phyloP scores from a whole-genome alignment of 2,113 vertebrate genomes.

The Cyanoderma ruficeps region DNA sequence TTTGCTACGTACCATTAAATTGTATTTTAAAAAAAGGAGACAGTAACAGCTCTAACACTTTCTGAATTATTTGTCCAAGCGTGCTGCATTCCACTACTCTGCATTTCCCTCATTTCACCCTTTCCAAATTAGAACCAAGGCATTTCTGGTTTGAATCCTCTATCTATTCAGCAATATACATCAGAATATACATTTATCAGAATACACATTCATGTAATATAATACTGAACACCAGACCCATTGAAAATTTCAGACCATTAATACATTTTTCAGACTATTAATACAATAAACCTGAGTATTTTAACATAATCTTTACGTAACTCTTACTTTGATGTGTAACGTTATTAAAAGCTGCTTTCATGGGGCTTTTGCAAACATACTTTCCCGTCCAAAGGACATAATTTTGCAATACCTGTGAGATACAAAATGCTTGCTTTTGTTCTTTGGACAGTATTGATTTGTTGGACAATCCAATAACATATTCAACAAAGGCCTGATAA shows the following conservation, averaged over 20 bases:
- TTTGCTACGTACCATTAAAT: not conserved
- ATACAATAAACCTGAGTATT: not conserved
- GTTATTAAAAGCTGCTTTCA: not conserved
- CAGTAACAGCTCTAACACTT: not conserved
- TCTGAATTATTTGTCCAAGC: not conserved
- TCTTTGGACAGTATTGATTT: conserved; percentile 24
- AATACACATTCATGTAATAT: not conserved
- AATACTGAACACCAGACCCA: not conserved
- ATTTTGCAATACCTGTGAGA: not conserved
- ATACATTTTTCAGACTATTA: not conserved
- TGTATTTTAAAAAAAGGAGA: not conserved
- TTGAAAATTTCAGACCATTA: not conserved
- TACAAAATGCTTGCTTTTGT: not conserved
- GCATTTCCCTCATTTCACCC: not conserved
- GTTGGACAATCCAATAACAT: not conserved
- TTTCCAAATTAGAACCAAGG: not conserved
- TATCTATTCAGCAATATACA: not conserved
- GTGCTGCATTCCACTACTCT: not conserved
- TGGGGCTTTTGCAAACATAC: not conserved
- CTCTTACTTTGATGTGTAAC: not conserved
- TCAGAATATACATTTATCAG: not conserved
- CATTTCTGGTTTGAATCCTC: not conserved
- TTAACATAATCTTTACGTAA: not conserved
- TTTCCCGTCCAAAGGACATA: not conserved
- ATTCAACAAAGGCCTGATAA: not conserved